Conservation (phyloP, 1,140 invertebrate species). For the Dreissena polymorpha region DNA sequence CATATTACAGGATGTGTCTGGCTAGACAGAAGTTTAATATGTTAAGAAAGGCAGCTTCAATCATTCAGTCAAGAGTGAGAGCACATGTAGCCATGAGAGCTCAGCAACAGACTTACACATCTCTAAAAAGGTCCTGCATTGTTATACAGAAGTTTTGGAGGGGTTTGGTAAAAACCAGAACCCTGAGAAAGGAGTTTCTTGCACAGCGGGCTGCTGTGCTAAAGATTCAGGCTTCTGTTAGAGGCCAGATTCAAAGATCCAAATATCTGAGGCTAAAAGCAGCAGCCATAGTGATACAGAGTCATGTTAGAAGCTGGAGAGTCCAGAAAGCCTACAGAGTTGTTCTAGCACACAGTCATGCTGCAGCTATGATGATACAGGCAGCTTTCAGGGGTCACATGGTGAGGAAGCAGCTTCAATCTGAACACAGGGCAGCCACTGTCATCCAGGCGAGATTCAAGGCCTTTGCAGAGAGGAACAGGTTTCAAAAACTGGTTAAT, state of each 20-base stretch:
- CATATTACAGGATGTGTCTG: conserved; percentile 17
- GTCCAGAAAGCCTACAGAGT: too few relatives aligned
- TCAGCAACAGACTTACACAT: not conserved
- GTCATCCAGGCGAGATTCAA: conserved; percentile 55
- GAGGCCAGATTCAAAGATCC: conserved; percentile 28
- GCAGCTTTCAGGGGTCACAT: too few relatives aligned
- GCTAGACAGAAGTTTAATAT: not conserved
- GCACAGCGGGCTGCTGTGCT: conserved; percentile 53
- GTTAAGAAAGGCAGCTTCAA: conserved; percentile 4
- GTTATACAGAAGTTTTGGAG: conserved; percentile 49
- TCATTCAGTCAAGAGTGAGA: conserved; percentile 57
- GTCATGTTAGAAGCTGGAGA: too few relatives aligned
- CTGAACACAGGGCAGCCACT: conserved; percentile 32
- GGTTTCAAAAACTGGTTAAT: not conserved
- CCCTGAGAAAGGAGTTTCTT: conserved; percentile 11
- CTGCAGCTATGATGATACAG: too few relatives aligned
- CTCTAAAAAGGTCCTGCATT: conserved; percentile 17
- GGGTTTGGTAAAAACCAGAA: not conserved
- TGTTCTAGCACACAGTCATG: too few relatives aligned
- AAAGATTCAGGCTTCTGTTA: too few relatives aligned
- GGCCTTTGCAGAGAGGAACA: conserved; percentile 17
- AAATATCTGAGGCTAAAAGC: conserved; percentile 38
- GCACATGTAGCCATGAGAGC: conserved; percentile 25
- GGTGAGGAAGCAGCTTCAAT: conserved; percentile 26
- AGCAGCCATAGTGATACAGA: conserved; percentile 60